phyloP scores from a whole-genome alignment of 2,113 vertebrate species.

The Sebastes schlegelii region DNA sequence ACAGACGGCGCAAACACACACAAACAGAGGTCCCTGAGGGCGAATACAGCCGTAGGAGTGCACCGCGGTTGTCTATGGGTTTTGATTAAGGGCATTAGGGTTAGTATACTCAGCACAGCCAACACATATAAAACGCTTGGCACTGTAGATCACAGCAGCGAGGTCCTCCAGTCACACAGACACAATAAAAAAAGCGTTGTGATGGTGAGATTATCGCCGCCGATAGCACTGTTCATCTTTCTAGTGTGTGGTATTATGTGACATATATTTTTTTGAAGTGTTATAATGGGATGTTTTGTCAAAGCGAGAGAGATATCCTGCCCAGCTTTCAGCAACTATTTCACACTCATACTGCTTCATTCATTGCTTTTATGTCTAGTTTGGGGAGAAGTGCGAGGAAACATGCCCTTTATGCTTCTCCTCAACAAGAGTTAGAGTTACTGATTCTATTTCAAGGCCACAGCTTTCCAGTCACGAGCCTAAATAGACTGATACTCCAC shows the following conservation, averaged over 20 bases:
- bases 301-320: background rate
- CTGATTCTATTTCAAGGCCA: background rate
- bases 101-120: constrained; percentile 34
- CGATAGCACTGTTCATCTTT: background rate
- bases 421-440: background rate
- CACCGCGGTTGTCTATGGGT: constrained; percentile 10
- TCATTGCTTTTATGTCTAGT: background rate
- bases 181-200: constrained; percentile 17
- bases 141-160: constrained; percentile 18
- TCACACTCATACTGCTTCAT: background rate
- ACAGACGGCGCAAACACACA: background rate
- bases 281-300: background rate
- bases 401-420: background rate
- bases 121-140: constrained; percentile 25
- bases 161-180: constrained; percentile 5
- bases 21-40: background rate
- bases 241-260: background rate
- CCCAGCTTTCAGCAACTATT: background rate
- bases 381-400: background rate
- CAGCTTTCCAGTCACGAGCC: too few relatives aligned
- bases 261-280: too few relatives aligned
- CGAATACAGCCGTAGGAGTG: background rate
- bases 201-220: constrained; percentile 13
- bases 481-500: too few relatives aligned
- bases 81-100: constrained; percentile 51